These are phyloP conservation scores for Leptoteleia sp. DNA, from an alignment of 1,140 invertebrate species.

Conservation along the genomic window DNA sequence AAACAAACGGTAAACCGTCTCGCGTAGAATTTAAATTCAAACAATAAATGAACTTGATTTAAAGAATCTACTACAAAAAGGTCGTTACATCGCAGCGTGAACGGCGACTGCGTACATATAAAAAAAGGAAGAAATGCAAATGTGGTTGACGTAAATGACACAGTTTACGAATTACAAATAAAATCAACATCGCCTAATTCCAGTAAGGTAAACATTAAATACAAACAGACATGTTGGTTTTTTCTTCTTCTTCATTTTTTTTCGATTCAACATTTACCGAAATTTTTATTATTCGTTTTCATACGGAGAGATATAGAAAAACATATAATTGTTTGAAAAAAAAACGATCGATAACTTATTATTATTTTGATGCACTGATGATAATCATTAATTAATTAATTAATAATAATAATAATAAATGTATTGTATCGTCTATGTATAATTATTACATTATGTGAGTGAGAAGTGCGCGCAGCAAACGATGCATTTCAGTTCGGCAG, in stretches of 20 bases:
- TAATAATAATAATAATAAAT: conserved; percentile 78
- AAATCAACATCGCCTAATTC: conserved; percentile 42
- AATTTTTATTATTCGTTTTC: conserved; percentile 79
- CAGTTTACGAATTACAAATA: conserved; percentile 53
- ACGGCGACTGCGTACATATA: conserved; percentile 27
- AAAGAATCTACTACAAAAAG: conserved; percentile 39
- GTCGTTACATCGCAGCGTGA: conserved; percentile 27
- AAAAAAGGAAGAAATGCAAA: conserved; percentile 63
- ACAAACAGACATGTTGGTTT: conserved; percentile 43
- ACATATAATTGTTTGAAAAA: conserved; percentile 80
- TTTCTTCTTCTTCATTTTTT: conserved; percentile 24
- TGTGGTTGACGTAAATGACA: conserved; percentile 51
- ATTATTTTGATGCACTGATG: conserved; percentile 80
- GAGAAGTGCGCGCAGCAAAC: conserved; percentile 75
- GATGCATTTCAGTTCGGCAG: conserved; percentile 69
- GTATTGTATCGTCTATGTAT: conserved; percentile 80
- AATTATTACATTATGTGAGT: conserved; percentile 81
- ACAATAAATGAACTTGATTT: conserved; percentile 25
- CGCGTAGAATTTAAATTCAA: conserved; percentile 13
- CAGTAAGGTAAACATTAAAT: conserved; percentile 59
- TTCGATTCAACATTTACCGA: conserved; percentile 79
- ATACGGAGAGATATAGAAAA: conserved; percentile 81
- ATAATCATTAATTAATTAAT: conserved; percentile 76
- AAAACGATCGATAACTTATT: conserved; percentile 80
- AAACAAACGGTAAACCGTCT: conserved; percentile 38